Evolutionary conservation across 2,888 invertebrate genomes (phyloP), one percentile per base, ranked within the genome.

Genomic region (Drosophila subquinaria): DNA sequence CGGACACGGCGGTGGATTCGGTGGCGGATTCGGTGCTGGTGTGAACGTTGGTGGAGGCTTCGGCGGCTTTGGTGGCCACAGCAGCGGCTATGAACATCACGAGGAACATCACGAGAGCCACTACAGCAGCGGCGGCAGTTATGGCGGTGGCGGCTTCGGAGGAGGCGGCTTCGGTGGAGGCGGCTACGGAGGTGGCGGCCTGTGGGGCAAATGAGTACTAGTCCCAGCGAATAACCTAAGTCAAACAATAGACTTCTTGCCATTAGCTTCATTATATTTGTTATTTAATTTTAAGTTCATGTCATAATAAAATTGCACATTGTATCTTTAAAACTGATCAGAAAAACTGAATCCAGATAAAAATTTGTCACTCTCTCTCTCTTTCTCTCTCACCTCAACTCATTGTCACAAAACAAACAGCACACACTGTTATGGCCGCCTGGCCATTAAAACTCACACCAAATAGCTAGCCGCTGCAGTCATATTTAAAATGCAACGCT

Each of bases 91-190:
- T 33, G 82, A 87, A 17, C 79, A 88, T 43, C 69, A 86, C 36
- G 79, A 88, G 40, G 73, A 88, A 53, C 90, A 84, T 60, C 78
- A 88, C 5, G 84, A 84, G 57, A 85, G 85, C 20, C 89, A 88
- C 51, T 59, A 81, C 65, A 90, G 87, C 56, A 77, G 76, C 15
- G 88, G 88, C 1, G 73, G 77, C 42, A 70, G 79, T 36, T 75
- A 60, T 30, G 88, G 88, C 15, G 79, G 71, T 17, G 78, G 80
- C 15, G 62, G 82, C 17, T 62, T 15, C 23, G 87, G 89, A 4
- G 82, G 78, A 3, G 82, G 78, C 9, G 70, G 73, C 13, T 55
- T 38, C 15, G 88, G 88, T n/a, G 81, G 69, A 8, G 77, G 78
- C 15, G 67, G 82, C 9, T 61, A 11, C n/a, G 87, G 88, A 8